These are phyloP conservation scores for Eremophila alpestris DNA, from an alignment of 2,797 vertebrate genomes.

Conservation along the genomic window DNA sequence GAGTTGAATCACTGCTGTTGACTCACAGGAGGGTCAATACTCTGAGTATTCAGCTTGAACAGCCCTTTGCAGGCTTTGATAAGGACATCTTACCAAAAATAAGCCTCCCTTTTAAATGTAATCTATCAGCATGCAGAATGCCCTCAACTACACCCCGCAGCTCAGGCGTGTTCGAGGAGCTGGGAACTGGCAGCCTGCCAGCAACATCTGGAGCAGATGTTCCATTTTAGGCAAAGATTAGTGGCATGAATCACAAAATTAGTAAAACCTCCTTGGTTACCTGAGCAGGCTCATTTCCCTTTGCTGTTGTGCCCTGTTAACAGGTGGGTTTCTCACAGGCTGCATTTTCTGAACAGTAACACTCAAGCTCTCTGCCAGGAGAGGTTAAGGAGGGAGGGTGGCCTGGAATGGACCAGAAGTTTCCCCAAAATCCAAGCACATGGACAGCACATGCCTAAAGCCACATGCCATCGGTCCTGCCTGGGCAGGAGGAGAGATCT, in stretches of 20 bases:
- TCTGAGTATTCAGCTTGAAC: fast-evolving
- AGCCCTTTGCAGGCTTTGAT: background rate
- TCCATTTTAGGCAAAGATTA: constrained; percentile 20
- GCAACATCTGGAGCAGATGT: constrained; percentile 47
- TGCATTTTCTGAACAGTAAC: background rate
- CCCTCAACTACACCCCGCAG: background rate
- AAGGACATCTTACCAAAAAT: background rate
- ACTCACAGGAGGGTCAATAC: background rate
- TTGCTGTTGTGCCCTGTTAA: constrained; percentile 2
- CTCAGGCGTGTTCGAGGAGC: background rate
- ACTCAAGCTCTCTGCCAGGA: fast-evolving
- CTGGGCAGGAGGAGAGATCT: background rate
- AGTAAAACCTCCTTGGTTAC: constrained; percentile 66
- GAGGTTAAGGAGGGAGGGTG: background rate
- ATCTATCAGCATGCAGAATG: background rate
- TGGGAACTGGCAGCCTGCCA: background rate
- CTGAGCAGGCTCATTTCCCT: constrained; percentile 51
- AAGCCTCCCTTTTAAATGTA: background rate
- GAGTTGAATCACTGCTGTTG: background rate
- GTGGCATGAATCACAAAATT: background rate
- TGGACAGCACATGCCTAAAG: background rate
- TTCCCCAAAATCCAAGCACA: background rate
- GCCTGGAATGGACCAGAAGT: background rate
- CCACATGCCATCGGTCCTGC: background rate
- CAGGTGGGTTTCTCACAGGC: background rate